phyloP scores from a whole-genome alignment of 2,888 invertebrate species.

The Lycophotia porphyrea region DNA sequence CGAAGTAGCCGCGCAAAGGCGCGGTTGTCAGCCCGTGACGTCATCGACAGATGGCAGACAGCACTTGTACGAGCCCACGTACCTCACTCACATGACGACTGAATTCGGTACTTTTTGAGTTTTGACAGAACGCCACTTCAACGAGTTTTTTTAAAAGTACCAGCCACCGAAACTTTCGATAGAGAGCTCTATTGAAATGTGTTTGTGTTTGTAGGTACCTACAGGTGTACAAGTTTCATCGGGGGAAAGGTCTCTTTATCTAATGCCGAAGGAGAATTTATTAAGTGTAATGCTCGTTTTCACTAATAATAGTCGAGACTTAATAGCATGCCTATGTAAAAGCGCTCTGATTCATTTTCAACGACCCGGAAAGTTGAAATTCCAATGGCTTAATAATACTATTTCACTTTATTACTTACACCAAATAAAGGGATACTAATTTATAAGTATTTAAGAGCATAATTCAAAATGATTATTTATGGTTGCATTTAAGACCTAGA shows the following conservation, averaged over 20 bases:
- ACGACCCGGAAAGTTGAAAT: background rate
- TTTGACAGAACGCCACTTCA: constrained; percentile 65
- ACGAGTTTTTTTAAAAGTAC: constrained; percentile 58
- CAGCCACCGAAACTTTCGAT: constrained; percentile 60
- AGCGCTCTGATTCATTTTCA: background rate
- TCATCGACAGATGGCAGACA: constrained; percentile 70
- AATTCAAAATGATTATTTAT: no score
- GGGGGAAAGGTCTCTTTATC: background rate
- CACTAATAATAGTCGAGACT: background rate
- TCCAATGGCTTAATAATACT: background rate
- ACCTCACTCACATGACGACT: constrained; percentile 59
- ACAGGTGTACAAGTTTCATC: constrained; percentile 8
- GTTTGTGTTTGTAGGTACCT: constrained; percentile 22
- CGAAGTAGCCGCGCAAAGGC: constrained; percentile 36
- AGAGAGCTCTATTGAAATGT: constrained; percentile 24
- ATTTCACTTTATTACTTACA: no score
- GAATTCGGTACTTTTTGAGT: constrained; percentile 65
- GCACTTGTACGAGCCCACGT: constrained; percentile 66
- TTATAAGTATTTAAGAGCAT: no score
- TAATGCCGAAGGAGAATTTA: constrained; percentile 7
- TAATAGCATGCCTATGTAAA: background rate
- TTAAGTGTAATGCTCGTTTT: background rate
- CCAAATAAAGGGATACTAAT: no score
- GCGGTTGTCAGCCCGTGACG: constrained; percentile 64
- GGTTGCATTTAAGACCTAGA: no score